phyloP scores from a whole-genome alignment of 2,888 invertebrate genomes.

The Automeris io region DNA sequence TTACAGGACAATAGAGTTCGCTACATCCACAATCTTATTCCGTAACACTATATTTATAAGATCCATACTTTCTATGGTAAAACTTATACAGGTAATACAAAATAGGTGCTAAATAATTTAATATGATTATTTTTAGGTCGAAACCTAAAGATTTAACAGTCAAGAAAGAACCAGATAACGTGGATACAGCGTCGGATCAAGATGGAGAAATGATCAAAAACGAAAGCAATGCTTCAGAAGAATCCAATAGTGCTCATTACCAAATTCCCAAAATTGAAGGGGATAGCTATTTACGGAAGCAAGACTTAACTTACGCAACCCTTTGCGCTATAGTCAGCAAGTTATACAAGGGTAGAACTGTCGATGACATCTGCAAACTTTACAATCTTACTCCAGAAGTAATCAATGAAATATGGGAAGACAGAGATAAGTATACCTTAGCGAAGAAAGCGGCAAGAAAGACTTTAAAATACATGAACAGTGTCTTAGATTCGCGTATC shows the following conservation, averaged over 20 bases:
- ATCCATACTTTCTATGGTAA: too few relatives aligned
- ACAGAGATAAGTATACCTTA: constrained; percentile 31
- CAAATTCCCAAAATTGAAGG: not conserved
- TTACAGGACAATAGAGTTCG: too few relatives aligned
- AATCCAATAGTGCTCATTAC: constrained; percentile 1
- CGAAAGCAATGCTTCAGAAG: constrained; percentile 4
- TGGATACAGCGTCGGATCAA: constrained; percentile 4
- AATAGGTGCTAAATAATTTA: too few relatives aligned
- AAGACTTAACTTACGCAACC: constrained; percentile 26
- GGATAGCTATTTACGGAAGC: constrained; percentile 16
- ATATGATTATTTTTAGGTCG: not conserved
- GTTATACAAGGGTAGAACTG: constrained; percentile 36
- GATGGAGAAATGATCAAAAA: constrained; percentile 1
- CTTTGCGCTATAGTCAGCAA: constrained; percentile 40
- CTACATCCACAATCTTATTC: too few relatives aligned
- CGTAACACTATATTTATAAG: too few relatives aligned
- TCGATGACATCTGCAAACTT: constrained; percentile 31
- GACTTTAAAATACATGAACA: constrained; percentile 31
- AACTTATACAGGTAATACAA: too few relatives aligned
- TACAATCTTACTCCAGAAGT: constrained; percentile 33
- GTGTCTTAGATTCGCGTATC: constrained; percentile 26
- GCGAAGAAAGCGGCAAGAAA: constrained; percentile 26
- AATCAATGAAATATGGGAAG: constrained; percentile 40
- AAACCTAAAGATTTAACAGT: not conserved
- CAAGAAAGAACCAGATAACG: not conserved